Base-by-base conservation (phyloP, 2,888 invertebrate species). In the Drosophila barbarae region DNA sequence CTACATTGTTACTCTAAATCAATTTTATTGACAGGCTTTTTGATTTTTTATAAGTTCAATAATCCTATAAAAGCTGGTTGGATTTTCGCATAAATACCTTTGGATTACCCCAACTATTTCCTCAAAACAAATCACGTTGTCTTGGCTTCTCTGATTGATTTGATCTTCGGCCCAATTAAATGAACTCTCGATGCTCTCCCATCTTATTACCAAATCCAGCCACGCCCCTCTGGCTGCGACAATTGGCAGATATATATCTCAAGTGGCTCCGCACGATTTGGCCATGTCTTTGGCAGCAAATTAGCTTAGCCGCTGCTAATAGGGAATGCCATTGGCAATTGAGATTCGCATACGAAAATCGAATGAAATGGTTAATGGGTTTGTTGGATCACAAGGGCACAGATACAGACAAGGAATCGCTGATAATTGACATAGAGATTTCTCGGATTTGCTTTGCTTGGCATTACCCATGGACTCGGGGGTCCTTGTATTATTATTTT, bases 361-460 rank as follows among this genome's bases (percentile, higher is more conserved):
- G 53, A 79, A 84, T 79, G 75, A 80, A 77, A 80, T 72, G 50
- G 69, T 71, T 83, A 84, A 80, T 80, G 77, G 77, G 69, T 63
- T 69, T 68, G 66, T 47, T 46, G 56, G 59, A 78, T 82, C 69
- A 70, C 46, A 28, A 34, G 74, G 72, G 72, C 70, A 41, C 32
- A 44, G 42, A 55, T 13, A 60, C 51, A 77, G 81, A 73, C 82
- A 79, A 76, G 74, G 71, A 81, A 85, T 70, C 60, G 69, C 84
- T 76, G 85, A 84, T 81, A 81, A 81, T 81, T 81, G 81, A 85
- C 81, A 85, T 72, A 81, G 64, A 51, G 70, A 67, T 76, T 50
- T 18, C 44, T 13, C 30, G 46, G 51, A 41, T 46, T 59, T 60
- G 60, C 61, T 61, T 55, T 2, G 21, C 28, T 38, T 28, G 18